Percentiles rank a stretch among this genome's conserved stretches.
phyloP scores from a whole-genome alignment of 2,888 invertebrate genomes.

The Zhuqinia jingwanae region DNA sequence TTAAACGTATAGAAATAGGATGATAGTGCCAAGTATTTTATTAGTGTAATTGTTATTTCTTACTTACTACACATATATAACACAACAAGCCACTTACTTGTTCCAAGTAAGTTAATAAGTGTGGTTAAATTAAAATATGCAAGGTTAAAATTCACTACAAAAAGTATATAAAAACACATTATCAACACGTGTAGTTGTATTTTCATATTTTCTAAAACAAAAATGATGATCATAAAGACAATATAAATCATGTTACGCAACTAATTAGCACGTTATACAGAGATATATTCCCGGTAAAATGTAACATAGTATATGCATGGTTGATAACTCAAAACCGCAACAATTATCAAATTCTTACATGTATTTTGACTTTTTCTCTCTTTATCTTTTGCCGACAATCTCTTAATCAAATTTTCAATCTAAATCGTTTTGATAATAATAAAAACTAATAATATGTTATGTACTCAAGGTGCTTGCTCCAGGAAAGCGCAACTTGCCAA shows the following conservation, averaged over 20 bases:
- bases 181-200: no score
- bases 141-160: no score
- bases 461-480: slow-evolving; percentile 67
- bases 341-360: background rate
- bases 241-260: slow-evolving; percentile 15
- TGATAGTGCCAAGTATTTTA: slow-evolving; percentile 40
- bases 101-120: background rate
- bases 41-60: background rate
- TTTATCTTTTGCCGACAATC: background rate
- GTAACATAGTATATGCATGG: no score
- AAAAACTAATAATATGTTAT: slow-evolving; percentile 14
- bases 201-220: no score
- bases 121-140: background rate
- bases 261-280: background rate
- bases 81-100: background rate
- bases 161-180: no score
- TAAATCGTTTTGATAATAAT: background rate
- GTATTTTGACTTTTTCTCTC: background rate
- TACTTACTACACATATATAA: background rate
- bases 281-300: background rate
- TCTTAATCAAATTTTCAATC: slow-evolving; percentile 20
- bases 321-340: no score
- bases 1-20: slow-evolving; percentile 14
- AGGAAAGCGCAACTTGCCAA: slow-evolving; percentile 68
- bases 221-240: no score